Percentiles rank a stretch among this genome's conserved stretches.
These are phyloP conservation scores for Amphilophus citrinellus DNA, from an alignment of 2,113 vertebrate genomes.

Conservation along the genomic window DNA sequence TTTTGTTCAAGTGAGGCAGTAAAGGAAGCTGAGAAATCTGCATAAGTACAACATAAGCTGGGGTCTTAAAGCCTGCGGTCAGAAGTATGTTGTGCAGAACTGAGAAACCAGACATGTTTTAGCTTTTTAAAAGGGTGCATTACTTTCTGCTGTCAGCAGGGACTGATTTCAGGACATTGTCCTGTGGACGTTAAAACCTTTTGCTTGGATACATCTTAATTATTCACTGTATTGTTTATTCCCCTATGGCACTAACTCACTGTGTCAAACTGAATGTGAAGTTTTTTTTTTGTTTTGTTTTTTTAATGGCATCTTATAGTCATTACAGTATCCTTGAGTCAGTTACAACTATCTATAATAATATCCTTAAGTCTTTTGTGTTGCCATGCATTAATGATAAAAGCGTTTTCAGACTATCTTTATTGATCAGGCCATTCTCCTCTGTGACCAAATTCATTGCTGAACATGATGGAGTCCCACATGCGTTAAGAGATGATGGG, in stretches of 20 bases:
- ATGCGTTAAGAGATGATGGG: slow-evolving; percentile 72
- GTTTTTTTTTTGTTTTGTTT: not conserved
- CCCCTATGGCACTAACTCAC: slow-evolving; percentile 60
- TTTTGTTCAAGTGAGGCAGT: slow-evolving; percentile 58
- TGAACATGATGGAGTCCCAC: slow-evolving; percentile 73
- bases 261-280: slow-evolving; percentile 62
- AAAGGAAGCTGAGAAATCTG: slow-evolving; percentile 65
- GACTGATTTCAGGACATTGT: slow-evolving; percentile 70
- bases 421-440: slow-evolving; percentile 78
- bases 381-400: slow-evolving; percentile 66
- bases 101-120: slow-evolving; percentile 64
- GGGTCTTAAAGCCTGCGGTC: slow-evolving; percentile 63
- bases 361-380: slow-evolving; percentile 75
- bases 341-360: slow-evolving; percentile 70
- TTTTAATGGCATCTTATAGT: slow-evolving; percentile 46
- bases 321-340: slow-evolving; percentile 66
- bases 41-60: slow-evolving; percentile 64
- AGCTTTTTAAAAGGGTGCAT: slow-evolving; percentile 52
- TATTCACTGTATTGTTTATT: slow-evolving; percentile 71
- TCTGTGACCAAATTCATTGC: slow-evolving; percentile 75
- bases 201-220: slow-evolving; percentile 68
- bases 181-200: slow-evolving; percentile 70
- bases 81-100: slow-evolving; percentile 44
- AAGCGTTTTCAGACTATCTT: slow-evolving; percentile 73
- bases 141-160: slow-evolving; percentile 64